Base-by-base conservation (phyloP, 1,140 invertebrate genomes). In the Cotesia vestalis region DNA sequence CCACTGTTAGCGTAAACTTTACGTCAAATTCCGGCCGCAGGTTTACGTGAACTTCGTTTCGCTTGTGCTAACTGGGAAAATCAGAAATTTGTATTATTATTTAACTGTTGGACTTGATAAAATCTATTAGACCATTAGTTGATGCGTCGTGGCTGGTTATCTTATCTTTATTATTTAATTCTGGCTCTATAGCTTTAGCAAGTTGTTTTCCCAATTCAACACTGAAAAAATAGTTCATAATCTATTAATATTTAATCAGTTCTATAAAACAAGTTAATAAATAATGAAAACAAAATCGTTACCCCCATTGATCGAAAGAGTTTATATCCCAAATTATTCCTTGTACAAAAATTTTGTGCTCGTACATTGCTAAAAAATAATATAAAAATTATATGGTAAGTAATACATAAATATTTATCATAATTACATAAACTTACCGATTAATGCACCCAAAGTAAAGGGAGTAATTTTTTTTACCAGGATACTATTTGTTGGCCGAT, bases 231-330 rank as follows among this genome's bases (percentile, higher is more conserved):
- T 70, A 76, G n/a, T 51, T 52, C 51, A 66, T 35, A 60, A 69
- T 68, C 36, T 59, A 64, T 69, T 73, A 40, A 72, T 73, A 72
- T 73, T 64, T 60, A 57, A 38, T 70, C 60, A 75, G 12, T 75
- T 60, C 4, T 59, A 35, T 40, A 67, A 71, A 68, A n/a, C 52
- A 64, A 62, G 14, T 68, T 71, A 72, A 64, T 38, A 66, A 38
- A 4, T 67, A 14, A 59, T 5, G 52, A 71, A 66, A 68, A 57
- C 40, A 71, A 66, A 68, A 57, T 75, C 87, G 89, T 89, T 89
- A 94, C 94, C 98, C 98, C 97, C 98, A 99, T 86, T 99, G 98
- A 89, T 99, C 98, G 87, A 94, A 99, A 0, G 98, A 99, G 86
- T 99, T 99, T 79, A 99, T 98, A 84, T 98, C 95, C 98, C 98